These are phyloP conservation scores for Synergus gifuensis DNA, from an alignment of 2,888 invertebrate genomes.

Conservation along the genomic window DNA sequence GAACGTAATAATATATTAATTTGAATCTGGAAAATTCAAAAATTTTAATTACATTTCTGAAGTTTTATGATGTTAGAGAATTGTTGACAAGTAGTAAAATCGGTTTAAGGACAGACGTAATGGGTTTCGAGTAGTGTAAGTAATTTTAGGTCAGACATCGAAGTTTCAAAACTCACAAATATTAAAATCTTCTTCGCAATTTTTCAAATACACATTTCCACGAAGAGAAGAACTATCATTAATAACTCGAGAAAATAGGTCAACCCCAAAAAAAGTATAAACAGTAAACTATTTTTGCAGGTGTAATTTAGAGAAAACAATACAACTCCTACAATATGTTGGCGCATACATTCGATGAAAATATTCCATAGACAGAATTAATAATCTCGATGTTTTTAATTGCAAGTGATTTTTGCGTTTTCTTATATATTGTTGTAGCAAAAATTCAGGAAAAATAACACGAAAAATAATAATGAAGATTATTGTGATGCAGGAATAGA, in stretches of 20 bases:
- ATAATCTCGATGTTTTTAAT: neutral
- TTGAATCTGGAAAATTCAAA: neutral
- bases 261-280: neutral
- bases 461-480: neutral
- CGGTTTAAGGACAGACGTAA: too few relatives aligned
- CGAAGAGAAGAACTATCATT: neutral
- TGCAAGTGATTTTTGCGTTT: neutral
- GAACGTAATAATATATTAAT: neutral
- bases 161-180: neutral
- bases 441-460: slow-evolving; percentile 6
- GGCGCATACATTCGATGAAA: neutral
- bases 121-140: too few relatives aligned
- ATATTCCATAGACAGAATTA: neutral
- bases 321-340: neutral
- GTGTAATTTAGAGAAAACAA: neutral
- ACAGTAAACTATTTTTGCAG: neutral
- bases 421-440: neutral
- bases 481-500: neutral
- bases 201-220: neutral
- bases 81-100: neutral
- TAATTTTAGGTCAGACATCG: too few relatives aligned
- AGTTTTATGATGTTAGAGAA: neutral
- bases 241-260: neutral
- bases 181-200: neutral
- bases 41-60: neutral